Base-by-base conservation (phyloP, 2,888 invertebrate species). In the Apamea epomidion region DNA sequence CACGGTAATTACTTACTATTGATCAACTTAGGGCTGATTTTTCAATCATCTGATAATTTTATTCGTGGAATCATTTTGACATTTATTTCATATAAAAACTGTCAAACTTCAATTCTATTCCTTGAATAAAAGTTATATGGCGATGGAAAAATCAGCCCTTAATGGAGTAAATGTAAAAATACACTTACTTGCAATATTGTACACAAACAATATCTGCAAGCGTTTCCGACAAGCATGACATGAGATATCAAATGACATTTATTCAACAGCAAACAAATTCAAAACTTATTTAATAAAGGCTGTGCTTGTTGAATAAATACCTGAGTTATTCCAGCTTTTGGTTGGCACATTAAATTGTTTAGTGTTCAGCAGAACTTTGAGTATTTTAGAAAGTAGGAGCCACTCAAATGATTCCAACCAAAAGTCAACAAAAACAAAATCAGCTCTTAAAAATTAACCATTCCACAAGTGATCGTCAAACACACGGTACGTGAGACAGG, bases 391-490 rank as follows among this genome's bases (percentile, higher is more conserved):
- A 6, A 6, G 37, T 58, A 5, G 16, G 16, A 48, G 14, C 14
- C 21, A 74, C 18, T 32, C 16, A 68, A 62, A 51, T 18, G 58
- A 18, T 58, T 60, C 16, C 14, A 51, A 51, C 7, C 51, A 51
- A 54, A 48, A 14, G 21, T 71, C 8, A 51, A 74, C 73, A 81
- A 70, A 58, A 62, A 29, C 37, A 60, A 58, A 45, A 60, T 25
- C 10, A 37, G 5, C 5, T 67, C 21, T 67, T 42, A 68, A 74
- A 76, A 76, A 87, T 87, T 87, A 69, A 42, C n/a, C 32, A 87
- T 85, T 87, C 87, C 32, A 80, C 37, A 70, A 64, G 60, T 64
- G 75, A 74, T 60, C 45, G 51, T 58, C 62, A 76, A 78, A 87
- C 68, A 85, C n/a, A 32, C 12, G 16, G 42, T 45, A 87, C 77